phyloP scores from a whole-genome alignment of 2,888 invertebrate genomes.

The Torymus aiolomorphi region DNA sequence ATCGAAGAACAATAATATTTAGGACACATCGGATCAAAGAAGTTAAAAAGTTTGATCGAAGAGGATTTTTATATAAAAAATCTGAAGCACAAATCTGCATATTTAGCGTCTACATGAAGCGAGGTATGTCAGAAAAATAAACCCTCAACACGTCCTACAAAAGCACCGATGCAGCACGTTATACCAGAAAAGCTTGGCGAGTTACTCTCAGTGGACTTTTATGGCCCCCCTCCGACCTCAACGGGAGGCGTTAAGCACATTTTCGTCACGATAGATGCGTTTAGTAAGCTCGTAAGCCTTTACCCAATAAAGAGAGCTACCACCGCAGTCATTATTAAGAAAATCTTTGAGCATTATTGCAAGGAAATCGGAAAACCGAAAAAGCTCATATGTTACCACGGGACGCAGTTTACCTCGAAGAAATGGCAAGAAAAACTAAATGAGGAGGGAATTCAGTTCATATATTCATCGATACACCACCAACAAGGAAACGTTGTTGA shows the following conservation, averaged over 20 bases:
- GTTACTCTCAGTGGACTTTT: no score
- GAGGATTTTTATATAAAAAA: background rate
- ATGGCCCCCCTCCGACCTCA: no score
- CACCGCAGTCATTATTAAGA: background rate
- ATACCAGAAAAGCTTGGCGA: no score
- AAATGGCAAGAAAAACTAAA: background rate
- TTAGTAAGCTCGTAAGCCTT: no score
- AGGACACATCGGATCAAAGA: background rate
- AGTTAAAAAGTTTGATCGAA: background rate
- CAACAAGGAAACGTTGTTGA: background rate
- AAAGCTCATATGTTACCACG: background rate
- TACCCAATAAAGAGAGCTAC: no score
- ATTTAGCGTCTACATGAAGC: background rate
- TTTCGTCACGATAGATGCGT: no score
- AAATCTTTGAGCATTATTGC: background rate
- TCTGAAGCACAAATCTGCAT: background rate
- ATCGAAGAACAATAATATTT: no score
- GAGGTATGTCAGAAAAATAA: background rate
- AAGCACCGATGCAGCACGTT: no score
- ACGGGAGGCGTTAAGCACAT: no score
- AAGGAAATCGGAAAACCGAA: background rate
- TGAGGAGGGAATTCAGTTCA: background rate
- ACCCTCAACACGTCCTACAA: background rate
- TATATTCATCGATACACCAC: background rate
- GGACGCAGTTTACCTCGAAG: background rate